Percentiles rank a stretch among this genome's conserved stretches.
Conservation (phyloP, 2,113 vertebrate species). For the Laticauda colubrina region DNA sequence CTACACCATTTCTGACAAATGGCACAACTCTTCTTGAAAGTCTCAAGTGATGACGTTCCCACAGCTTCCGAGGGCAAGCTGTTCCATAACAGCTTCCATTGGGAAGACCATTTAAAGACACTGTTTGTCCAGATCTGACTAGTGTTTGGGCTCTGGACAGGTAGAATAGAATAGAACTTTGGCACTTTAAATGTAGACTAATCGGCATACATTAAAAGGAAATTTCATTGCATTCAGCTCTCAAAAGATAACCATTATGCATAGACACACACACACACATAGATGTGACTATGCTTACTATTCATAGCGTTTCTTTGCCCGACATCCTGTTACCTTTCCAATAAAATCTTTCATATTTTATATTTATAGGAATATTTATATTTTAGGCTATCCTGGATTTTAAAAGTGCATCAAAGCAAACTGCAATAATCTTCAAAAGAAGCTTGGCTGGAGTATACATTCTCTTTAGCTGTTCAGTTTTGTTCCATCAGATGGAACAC, state of each 20-base stretch:
- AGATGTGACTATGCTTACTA: not conserved
- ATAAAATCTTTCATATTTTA: not conserved
- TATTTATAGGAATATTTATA: not conserved
- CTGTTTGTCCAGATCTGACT: not conserved
- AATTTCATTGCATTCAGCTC: too few species aligned
- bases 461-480: not conserved
- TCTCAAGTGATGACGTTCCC: too few species aligned
- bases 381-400: not conserved
- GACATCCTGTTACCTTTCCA: not conserved
- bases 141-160: not conserved
- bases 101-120: not conserved
- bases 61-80: too few species aligned
- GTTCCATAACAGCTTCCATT: not conserved
- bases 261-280: too few species aligned
- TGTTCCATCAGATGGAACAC: not conserved
- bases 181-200: too few species aligned
- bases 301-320: not conserved
- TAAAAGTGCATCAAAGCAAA: not conserved
- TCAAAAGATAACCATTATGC: too few species aligned
- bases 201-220: too few species aligned
- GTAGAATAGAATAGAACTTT: too few species aligned
- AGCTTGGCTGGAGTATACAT: not conserved
- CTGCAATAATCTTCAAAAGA: not conserved
- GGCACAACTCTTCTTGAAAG: too few species aligned
- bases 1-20: too few species aligned